Evolutionary conservation across 2,113 vertebrate species (phyloP).

Genomic region (Pipa parva): DNA sequence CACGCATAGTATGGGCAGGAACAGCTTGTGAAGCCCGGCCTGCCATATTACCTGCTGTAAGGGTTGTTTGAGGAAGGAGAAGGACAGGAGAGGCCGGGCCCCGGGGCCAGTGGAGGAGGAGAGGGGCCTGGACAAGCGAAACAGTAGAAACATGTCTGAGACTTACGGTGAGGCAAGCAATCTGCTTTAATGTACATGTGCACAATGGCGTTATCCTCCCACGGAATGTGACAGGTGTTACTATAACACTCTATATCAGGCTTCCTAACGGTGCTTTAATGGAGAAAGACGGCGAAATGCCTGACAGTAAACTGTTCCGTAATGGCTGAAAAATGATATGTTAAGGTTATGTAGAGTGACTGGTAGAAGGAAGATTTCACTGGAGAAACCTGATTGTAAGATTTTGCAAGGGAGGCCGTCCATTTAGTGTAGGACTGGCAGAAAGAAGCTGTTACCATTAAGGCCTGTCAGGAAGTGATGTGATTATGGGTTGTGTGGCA

Average conservation of each 20-base stretch:
- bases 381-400: not conserved
- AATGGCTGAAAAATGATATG: not conserved
- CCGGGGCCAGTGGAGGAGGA: slow-evolving; percentile 33
- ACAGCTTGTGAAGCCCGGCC: not conserved
- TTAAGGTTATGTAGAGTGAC: not conserved
- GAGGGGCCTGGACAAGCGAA: not conserved
- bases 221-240: too few species aligned
- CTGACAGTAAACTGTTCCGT: too few species aligned
- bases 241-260: too few species aligned
- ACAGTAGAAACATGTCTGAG: slow-evolving; percentile 20
- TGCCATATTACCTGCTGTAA: slow-evolving; percentile 12
- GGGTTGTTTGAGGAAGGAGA: slow-evolving; percentile 7
- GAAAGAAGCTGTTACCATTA: too few species aligned
- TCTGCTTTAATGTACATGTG: too few species aligned
- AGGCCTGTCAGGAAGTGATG: too few species aligned
- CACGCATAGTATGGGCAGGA: slow-evolving; percentile 7
- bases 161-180: slow-evolving; percentile 30
- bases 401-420: too few species aligned
- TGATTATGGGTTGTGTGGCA: too few species aligned
- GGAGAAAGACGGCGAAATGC: too few species aligned
- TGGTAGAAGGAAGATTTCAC: not conserved
- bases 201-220: too few species aligned
- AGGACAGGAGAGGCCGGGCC: slow-evolving; percentile 8
- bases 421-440: too few species aligned
- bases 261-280: too few species aligned